phyloP scores from a whole-genome alignment of 2,113 vertebrate genomes.

The Nicator chloris region DNA sequence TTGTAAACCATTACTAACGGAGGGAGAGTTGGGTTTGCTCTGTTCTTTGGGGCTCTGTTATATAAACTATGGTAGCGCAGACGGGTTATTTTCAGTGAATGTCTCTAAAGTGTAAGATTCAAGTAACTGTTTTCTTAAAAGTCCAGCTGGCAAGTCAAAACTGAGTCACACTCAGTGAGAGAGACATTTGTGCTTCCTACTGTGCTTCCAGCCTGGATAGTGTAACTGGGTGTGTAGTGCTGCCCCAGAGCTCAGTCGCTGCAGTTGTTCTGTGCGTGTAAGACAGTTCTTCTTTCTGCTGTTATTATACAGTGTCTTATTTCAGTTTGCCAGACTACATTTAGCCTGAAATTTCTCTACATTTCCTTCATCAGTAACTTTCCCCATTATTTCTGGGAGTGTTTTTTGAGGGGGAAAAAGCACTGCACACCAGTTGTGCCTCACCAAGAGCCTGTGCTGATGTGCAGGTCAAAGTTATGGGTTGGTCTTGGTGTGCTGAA shows the following conservation, averaged over 20 bases:
- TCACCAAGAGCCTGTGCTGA: accelerated
- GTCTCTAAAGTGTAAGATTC: background rate
- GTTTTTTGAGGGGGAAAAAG: background rate
- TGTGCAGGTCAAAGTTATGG: accelerated
- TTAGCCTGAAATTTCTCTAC: background rate
- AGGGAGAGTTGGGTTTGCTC: background rate
- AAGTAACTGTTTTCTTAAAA: background rate
- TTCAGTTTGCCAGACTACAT: background rate
- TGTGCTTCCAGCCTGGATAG: background rate
- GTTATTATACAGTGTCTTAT: accelerated
- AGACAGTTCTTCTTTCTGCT: background rate
- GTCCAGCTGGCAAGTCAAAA: background rate
- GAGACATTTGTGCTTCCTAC: accelerated
- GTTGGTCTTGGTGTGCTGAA: background rate
- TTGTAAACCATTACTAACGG: background rate
- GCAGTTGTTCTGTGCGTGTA: accelerated
- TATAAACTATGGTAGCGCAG: background rate
- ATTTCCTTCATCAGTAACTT: background rate
- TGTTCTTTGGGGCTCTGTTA: background rate
- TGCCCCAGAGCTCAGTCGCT: accelerated
- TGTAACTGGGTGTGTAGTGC: background rate
- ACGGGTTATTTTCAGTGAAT: background rate
- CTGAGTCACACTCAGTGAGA: background rate
- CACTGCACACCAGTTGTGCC: background rate
- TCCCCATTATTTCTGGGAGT: background rate